phyloP scores from a whole-genome alignment of 2,888 invertebrate genomes.

The Hypsopygia costalis region DNA sequence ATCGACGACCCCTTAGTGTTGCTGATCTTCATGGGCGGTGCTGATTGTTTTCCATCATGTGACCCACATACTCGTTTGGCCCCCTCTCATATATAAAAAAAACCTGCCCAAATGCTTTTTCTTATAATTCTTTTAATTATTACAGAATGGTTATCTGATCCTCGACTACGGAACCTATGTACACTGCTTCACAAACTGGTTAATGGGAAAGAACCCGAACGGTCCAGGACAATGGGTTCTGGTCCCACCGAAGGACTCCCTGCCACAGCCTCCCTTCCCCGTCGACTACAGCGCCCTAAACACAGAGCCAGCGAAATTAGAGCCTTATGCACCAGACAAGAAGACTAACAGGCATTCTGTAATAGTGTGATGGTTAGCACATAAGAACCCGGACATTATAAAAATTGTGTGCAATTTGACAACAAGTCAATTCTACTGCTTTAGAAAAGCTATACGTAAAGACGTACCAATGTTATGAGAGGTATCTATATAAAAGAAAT shows the following conservation, averaged over 20 bases:
- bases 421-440: conserved; percentile 13
- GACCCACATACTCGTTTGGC: too few relatives aligned
- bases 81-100: too few relatives aligned
- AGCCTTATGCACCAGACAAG: conserved; percentile 85
- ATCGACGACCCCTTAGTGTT: too few relatives aligned
- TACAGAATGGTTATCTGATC: conserved; percentile 85
- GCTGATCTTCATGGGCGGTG: too few relatives aligned
- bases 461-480: conserved; percentile 10
- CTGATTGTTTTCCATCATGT: too few relatives aligned
- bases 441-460: conserved; percentile 14
- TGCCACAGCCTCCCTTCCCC: conserved; percentile 83
- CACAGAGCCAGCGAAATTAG: conserved; percentile 84
- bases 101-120: too few relatives aligned
- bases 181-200: conserved; percentile 87
- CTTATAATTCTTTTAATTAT: too few relatives aligned
- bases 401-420: conserved; percentile 10
- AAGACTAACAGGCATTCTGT: conserved; percentile 86
- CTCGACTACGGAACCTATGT: conserved; percentile 85
- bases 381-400: neutral
- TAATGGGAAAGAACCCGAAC: conserved; percentile 87
- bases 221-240: conserved; percentile 88
- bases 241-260: conserved; percentile 79
- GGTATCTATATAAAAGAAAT: neutral
- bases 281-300: conserved; percentile 89
- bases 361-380: conserved; percentile 68